Conservation (phyloP, 2,797 vertebrate species). For the Bufotes viridis region DNA sequence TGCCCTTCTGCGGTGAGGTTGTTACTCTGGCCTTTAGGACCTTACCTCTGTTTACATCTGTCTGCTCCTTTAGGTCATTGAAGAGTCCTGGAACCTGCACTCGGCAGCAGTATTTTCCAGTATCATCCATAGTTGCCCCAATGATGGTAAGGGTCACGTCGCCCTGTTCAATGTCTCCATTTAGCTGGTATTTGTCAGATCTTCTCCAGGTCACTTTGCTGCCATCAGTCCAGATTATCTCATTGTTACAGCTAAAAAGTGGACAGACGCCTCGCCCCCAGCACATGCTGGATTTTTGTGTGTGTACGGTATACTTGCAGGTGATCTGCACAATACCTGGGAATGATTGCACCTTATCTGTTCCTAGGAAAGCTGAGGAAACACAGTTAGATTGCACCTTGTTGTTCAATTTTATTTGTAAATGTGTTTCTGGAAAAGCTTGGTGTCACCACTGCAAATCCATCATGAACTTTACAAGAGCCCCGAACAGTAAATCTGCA, state of each 20-base stretch:
- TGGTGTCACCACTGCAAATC: no score
- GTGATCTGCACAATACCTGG: neutral
- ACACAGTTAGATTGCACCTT: neutral
- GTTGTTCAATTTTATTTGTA: no score
- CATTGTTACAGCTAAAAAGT: neutral
- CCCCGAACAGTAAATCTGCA: no score
- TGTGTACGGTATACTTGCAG: neutral
- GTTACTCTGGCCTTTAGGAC: neutral
- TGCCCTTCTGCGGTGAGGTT: neutral
- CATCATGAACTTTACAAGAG: no score
- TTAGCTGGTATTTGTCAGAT: constrained; percentile 7
- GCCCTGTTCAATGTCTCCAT: constrained; percentile 12
- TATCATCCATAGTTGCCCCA: neutral
- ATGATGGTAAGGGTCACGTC: constrained; percentile 33
- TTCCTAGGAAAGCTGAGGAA: neutral
- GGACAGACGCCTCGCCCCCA: constrained; percentile 9
- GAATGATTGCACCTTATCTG: neutral
- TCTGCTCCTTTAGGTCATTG: constrained; percentile 19
- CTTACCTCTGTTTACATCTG: neutral
- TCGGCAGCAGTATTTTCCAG: constrained; percentile 26
- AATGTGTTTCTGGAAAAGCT: no score
- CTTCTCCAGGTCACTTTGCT: constrained; percentile 3
- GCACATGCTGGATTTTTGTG: neutral
- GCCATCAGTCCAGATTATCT: constrained; percentile 15
- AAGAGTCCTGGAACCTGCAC: neutral